Evolutionary conservation across 2,888 invertebrate genomes (phyloP).

Genomic region (Eristalis pertinax): DNA sequence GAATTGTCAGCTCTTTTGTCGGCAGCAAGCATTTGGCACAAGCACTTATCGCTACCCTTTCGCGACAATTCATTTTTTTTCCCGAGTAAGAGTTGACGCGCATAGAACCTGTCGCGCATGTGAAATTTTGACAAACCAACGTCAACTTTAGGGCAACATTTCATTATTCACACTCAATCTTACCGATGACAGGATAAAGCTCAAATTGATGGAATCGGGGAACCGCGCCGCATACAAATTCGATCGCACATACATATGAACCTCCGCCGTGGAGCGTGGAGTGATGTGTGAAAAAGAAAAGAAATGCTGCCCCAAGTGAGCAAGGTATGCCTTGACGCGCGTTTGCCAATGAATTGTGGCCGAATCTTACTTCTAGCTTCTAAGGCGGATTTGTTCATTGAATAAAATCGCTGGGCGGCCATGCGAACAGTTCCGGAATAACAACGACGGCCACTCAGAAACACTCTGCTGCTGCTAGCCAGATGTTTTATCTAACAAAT

Average conservation of each 20-base stretch:
- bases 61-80: not conserved
- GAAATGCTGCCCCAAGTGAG: not conserved
- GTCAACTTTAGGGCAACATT: not conserved
- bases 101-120: not conserved
- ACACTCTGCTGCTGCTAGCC: not conserved
- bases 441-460: not conserved
- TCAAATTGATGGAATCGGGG: not conserved
- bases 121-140: not conserved
- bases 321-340: not conserved
- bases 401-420: not conserved
- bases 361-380: not conserved
- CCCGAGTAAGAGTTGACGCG: not conserved
- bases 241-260: not conserved
- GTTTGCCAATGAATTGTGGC: not conserved
- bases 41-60: not conserved
- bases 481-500: not conserved
- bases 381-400: not conserved
- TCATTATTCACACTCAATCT: not conserved
- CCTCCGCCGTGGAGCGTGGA: not conserved
- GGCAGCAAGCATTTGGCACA: not conserved
- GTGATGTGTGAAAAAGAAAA: not conserved
- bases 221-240: not conserved
- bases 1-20: not conserved
- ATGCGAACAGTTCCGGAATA: not conserved
- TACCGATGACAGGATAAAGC: not conserved